Conservation (phyloP, 2,113 vertebrate genomes). For the Abramis brama region DNA sequence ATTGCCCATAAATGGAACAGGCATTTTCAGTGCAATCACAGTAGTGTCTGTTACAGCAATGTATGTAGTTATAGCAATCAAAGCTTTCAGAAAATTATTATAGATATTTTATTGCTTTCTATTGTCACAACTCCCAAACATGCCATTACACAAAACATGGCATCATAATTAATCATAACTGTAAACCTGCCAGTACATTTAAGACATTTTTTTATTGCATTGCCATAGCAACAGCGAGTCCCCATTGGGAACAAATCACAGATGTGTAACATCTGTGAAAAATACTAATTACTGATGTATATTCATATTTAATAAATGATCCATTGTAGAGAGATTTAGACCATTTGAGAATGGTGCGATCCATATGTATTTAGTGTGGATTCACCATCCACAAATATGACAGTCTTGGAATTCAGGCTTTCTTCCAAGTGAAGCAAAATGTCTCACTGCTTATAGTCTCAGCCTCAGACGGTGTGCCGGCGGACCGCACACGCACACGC, state of each 20-base stretch:
- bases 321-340: neutral
- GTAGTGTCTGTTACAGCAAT: neutral
- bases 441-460: neutral
- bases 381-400: neutral
- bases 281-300: neutral
- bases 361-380: neutral
- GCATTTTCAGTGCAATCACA: neutral
- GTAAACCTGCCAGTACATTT: neutral
- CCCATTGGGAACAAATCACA: neutral
- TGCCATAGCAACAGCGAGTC: neutral
- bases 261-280: neutral
- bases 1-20: neutral
- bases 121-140: neutral
- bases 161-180: neutral
- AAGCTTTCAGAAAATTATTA: neutral
- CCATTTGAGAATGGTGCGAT: neutral
- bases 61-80: neutral
- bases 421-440: conserved; percentile 10
- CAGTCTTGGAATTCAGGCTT: conserved; percentile 1
- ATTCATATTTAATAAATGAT: neutral
- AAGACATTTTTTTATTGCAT: neutral
- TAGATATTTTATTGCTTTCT: neutral
- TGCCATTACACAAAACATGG: neutral
- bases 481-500: neutral
- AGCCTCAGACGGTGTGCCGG: neutral